Percentiles rank a stretch among this genome's conserved stretches.
These are phyloP conservation scores for Augochlorella aurata DNA, from an alignment of 2,888 invertebrate genomes.

Conservation along the genomic window DNA sequence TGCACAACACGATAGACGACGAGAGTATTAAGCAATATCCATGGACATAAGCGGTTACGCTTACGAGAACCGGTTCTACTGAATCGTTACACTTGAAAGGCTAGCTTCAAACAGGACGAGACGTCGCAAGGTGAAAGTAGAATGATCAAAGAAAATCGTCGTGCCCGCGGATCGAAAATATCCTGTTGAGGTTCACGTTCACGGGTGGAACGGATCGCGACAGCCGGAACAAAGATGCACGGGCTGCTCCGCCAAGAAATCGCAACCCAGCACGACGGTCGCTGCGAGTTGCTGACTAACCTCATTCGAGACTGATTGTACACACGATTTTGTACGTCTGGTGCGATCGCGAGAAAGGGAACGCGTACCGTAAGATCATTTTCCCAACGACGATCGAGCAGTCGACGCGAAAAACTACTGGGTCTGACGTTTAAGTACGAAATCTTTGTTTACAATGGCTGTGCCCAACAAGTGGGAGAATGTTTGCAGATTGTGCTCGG, in stretches of 20 bases:
- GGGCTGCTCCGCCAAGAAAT: background rate
- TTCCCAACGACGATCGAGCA: no score
- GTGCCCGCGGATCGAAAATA: slow-evolving; percentile 1
- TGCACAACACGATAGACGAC: slow-evolving; percentile 39
- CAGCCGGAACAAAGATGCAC: slow-evolving; percentile 28
- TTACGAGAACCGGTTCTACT: slow-evolving; percentile 55
- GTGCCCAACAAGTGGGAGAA: slow-evolving; percentile 69
- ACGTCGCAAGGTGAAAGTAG: slow-evolving; percentile 61
- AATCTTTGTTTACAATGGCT: slow-evolving; percentile 61
- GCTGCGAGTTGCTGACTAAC: slow-evolving; percentile 52
- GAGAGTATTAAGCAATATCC: slow-evolving; percentile 54
- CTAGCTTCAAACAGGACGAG: slow-evolving; percentile 41
- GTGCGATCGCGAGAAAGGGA: slow-evolving; percentile 27
- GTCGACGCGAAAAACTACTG: background rate
- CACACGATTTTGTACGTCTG: background rate
- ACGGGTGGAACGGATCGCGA: slow-evolving; percentile 11
- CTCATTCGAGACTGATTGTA: slow-evolving; percentile 45
- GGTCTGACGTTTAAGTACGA: background rate
- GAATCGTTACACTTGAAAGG: slow-evolving; percentile 57
- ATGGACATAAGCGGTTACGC: slow-evolving; percentile 57
- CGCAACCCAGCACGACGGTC: slow-evolving; percentile 7
- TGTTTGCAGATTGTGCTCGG: slow-evolving; percentile 74
- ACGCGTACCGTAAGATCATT: slow-evolving; percentile 13
- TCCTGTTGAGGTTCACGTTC: slow-evolving; percentile 16
- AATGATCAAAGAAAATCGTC: slow-evolving; percentile 47